Base-by-base conservation (phyloP, 2,797 vertebrate species). In the Forpus xanthops region DNA sequence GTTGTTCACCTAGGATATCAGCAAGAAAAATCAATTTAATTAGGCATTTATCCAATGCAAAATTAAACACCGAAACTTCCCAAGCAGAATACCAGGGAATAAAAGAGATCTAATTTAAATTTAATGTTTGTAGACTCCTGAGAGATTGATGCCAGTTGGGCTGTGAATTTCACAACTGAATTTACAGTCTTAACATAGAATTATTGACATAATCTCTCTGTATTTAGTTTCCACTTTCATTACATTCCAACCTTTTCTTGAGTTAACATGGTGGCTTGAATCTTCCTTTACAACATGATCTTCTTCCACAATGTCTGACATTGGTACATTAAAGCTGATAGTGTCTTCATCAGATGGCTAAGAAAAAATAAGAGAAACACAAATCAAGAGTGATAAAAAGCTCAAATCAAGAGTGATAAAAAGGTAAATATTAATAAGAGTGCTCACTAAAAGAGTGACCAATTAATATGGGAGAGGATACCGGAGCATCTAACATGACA, bases 301-400 rank as follows among this genome's bases (percentile, higher is more conserved):
- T 96, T 99, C 99, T 97, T 99, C 99, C 70, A 98, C 85, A 88
- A 99, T 99, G 95, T 99, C 98, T 0, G 98, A 98, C 99, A 99
- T 99, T 5, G 99, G 98, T 39, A 98, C 98, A 4, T 98, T 99
- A 64, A 99, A 98, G 97, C 98, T 99, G 88, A 99, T 78, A 42
- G 98, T 98, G 96, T 99, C 99, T 97, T 99, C 99, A 88, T 99
- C 99, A 61, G 99, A 99, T 7, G 99, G 99, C 99, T 99, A 73
- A 58, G 82, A 93, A 92, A 55, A 93, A 70, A 92, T 5, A 84
- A 58, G 15, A 72, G 11, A 74, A 89, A 55, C 6, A 23, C 35
- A 85, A 86, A 80, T 4, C n/a, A 71, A 85, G 50, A 83, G 30
- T 9, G 17, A 83, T 15, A 41, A 89, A 89, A 80, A 77, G 13